Conservation (phyloP, 2,113 vertebrate species). For the Acanthochromis polyacanthus region DNA sequence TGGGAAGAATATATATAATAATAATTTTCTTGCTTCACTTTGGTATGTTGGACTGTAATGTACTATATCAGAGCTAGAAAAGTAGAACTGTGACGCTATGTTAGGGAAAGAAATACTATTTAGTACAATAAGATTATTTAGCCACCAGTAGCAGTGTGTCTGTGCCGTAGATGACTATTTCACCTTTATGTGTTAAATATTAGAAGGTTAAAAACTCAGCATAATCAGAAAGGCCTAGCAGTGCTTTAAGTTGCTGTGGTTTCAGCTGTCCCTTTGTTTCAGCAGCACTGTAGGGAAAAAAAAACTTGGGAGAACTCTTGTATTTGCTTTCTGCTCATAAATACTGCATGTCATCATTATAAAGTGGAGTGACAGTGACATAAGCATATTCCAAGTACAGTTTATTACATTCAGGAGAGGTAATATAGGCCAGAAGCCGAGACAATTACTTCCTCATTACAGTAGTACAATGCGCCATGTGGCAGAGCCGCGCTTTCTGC, state of each 20-base stretch:
- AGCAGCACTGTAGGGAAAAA: neutral
- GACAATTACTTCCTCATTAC: constrained; percentile 32
- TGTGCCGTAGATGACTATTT: too few relatives aligned
- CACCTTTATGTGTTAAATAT: too few relatives aligned
- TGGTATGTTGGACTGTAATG: too few relatives aligned
- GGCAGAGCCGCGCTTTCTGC: constrained; percentile 25
- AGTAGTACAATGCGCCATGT: constrained; percentile 34
- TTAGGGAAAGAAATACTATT: too few relatives aligned
- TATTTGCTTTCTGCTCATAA: neutral
- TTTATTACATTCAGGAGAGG: neutral
- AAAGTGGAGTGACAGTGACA: neutral
- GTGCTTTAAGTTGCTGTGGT: neutral
- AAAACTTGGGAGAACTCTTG: neutral
- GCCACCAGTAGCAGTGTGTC: neutral
- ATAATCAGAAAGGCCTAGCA: neutral
- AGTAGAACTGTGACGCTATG: too few relatives aligned
- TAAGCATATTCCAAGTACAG: neutral
- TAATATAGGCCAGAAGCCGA: neutral
- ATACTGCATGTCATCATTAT: neutral
- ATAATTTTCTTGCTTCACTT: too few relatives aligned
- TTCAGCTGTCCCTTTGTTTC: neutral
- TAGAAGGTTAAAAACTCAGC: neutral
- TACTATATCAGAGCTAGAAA: too few relatives aligned
- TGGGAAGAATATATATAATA: too few relatives aligned
- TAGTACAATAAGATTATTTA: too few relatives aligned